Percentiles rank a stretch among this genome's conserved stretches.
These are phyloP conservation scores for Ganaspis brasiliensis DNA, from an alignment of 2,888 invertebrate species.

Conservation along the genomic window DNA sequence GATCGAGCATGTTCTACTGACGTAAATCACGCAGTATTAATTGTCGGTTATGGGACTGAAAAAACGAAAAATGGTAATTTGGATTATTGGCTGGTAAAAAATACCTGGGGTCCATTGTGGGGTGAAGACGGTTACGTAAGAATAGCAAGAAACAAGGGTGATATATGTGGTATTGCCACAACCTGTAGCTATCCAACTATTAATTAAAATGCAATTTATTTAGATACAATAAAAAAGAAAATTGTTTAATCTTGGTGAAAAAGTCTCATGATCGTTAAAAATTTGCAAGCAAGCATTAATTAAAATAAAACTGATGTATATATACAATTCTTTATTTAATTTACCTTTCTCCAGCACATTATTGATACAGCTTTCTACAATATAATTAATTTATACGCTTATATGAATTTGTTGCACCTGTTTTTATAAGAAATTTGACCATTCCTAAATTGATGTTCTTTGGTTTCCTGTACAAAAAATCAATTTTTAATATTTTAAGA, in stretches of 20 bases:
- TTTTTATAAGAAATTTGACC: slow-evolving; percentile 90
- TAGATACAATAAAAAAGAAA: no score
- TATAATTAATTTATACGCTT: slow-evolving; percentile 71
- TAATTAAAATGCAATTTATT: no score
- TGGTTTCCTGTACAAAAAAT: slow-evolving; percentile 73
- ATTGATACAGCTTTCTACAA: slow-evolving; percentile 19
- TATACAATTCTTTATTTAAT: slow-evolving; percentile 6
- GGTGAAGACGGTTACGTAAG: no score
- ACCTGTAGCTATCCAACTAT: no score
- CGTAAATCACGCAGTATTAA: slow-evolving; percentile 93
- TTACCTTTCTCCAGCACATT: background rate
- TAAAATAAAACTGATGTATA: no score
- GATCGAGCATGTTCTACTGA: slow-evolving; percentile 89
- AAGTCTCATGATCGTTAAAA: no score
- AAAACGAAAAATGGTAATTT: slow-evolving; percentile 79
- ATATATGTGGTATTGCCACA: no score
- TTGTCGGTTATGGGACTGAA: slow-evolving; percentile 91
- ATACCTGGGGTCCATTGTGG: slow-evolving; percentile 92
- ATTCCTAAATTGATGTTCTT: slow-evolving; percentile 84
- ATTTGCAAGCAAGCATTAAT: no score
- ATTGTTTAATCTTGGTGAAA: no score
- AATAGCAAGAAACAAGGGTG: no score
- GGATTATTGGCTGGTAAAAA: slow-evolving; percentile 94
- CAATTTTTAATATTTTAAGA: slow-evolving; percentile 4
- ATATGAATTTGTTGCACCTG: slow-evolving; percentile 86